A percentile compares a stretch with the other conserved stretches of the same genome.
Evolutionary conservation across 1,140 invertebrate species (phyloP).

Genomic region (Pseudomyrmex gracilis): DNA sequence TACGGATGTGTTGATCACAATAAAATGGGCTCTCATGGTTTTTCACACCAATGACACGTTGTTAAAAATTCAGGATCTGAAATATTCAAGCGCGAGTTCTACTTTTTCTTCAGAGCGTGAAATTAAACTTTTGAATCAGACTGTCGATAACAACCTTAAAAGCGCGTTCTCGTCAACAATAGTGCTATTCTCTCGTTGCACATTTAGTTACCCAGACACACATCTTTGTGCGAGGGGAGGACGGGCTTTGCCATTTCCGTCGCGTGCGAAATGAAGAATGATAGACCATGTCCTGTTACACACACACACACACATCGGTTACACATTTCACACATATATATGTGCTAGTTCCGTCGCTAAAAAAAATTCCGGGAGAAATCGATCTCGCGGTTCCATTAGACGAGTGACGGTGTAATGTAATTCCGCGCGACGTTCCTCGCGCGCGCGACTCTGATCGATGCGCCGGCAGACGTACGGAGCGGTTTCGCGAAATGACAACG

Average conservation of each 20-base stretch:
- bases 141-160: no score
- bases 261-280: background rate
- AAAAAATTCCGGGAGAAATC: background rate
- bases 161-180: no score
- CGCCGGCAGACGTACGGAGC: conserved; percentile 16
- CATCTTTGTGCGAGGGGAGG: background rate
- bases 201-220: no score
- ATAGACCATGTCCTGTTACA: background rate
- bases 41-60: no score
- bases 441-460: conserved; percentile 32
- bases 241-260: no score
- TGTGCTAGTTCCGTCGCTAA: background rate
- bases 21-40: no score
- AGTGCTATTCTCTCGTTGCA: no score
- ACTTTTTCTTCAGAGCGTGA: no score
- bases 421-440: conserved; percentile 19
- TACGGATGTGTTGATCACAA: no score
- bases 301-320: background rate
- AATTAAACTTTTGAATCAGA: no score
- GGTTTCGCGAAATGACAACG: conserved; percentile 6
- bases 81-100: no score
- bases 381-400: background rate
- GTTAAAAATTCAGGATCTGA: no score
- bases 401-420: background rate
- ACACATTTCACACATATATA: background rate